These are phyloP conservation scores for Porites lutea DNA, from an alignment of 64 coral and sea anemone species.

Conservation along the genomic window DNA sequence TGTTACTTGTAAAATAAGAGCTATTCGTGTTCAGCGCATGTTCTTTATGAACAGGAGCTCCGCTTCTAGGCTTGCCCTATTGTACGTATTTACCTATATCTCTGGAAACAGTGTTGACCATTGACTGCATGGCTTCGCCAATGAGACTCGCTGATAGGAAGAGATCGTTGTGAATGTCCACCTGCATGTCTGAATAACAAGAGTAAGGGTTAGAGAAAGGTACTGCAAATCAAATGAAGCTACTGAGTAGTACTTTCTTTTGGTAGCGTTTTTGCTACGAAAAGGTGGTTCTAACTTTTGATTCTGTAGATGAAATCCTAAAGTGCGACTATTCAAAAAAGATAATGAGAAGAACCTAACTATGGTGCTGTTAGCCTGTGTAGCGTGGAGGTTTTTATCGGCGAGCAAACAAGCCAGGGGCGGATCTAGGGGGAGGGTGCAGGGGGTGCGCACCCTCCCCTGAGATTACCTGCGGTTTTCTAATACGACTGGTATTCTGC, in stretches of 20 bases:
- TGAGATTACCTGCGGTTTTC: too few species aligned
- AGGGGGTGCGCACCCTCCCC: too few species aligned
- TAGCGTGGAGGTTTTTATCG: too few species aligned
- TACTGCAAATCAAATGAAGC: not conserved
- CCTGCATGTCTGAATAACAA: slow-evolving; percentile 63
- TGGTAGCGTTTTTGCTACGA: too few species aligned
- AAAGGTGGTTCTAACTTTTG: not conserved
- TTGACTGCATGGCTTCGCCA: slow-evolving; percentile 84
- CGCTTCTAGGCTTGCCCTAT: too few species aligned
- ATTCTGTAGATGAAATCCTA: not conserved
- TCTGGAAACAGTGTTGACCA: slow-evolving; percentile 80
- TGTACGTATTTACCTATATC: slow-evolving; percentile 59
- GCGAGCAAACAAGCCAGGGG: too few species aligned
- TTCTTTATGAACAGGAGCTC: not conserved
- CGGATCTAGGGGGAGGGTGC: too few species aligned
- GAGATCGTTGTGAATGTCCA: slow-evolving; percentile 85
- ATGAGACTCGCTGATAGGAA: slow-evolving; percentile 83
- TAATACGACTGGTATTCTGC: too few species aligned
- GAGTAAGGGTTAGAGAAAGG: not conserved
- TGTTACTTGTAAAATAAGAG: too few species aligned
- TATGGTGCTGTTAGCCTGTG: too few species aligned
- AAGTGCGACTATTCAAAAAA: not conserved
- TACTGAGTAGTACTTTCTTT: too few species aligned
- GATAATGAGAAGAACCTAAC: too few species aligned
- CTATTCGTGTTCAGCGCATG: not conserved